These are phyloP conservation scores for Psilopsiagon aymara DNA, from an alignment of 2,113 vertebrate species.

Conservation along the genomic window DNA sequence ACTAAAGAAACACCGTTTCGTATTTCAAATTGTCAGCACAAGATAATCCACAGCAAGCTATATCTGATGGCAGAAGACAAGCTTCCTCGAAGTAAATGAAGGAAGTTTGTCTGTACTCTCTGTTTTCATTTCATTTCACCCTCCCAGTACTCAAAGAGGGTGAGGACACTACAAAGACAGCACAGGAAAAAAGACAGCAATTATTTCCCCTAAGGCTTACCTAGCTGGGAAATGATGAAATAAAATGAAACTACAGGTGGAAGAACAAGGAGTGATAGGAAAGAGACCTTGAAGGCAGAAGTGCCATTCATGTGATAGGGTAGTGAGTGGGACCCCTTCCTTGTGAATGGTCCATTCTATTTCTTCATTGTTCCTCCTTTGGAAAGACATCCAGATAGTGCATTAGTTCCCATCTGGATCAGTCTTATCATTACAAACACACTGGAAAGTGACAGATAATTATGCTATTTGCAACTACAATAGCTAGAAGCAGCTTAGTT, in stretches of 20 bases:
- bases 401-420: not conserved
- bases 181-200: not conserved
- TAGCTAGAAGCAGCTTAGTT: not conserved
- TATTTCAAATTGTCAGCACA: conserved; percentile 12
- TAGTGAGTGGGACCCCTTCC: not conserved
- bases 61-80: conserved; percentile 6
- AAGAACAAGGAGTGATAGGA: not conserved
- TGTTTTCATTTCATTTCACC: not conserved
- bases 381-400: not conserved
- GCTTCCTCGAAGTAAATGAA: not conserved
- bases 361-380: not conserved
- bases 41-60: not conserved
- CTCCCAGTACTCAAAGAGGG: not conserved
- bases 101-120: not conserved
- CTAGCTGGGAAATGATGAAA: conserved; percentile 2
- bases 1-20: not conserved
- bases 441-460: conserved; percentile 5
- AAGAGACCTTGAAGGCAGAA: not conserved
- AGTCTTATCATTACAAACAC: not conserved
- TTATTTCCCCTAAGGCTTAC: conserved; percentile 18
- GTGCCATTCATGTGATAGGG: not conserved
- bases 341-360: not conserved
- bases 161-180: not conserved
- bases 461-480: not conserved
- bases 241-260: not conserved